A percentile compares a stretch with the other conserved stretches of the same genome.
Conservation (phyloP, 2,888 invertebrate genomes). For the Callinectes sapidus region DNA sequence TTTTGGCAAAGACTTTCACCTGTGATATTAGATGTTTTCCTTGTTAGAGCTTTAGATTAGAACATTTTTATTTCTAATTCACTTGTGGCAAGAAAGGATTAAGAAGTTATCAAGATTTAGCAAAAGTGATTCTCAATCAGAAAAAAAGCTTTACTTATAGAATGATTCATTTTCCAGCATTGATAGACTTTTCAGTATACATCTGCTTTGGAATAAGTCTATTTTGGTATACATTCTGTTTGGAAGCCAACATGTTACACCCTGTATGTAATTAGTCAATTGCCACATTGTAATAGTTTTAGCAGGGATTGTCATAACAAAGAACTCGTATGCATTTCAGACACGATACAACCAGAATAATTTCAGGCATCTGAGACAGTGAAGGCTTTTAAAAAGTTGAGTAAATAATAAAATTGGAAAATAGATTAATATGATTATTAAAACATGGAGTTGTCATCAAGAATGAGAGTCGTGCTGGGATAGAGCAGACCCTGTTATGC, state of each 20-base stretch:
- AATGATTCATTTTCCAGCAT: background rate
- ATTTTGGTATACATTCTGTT: too few species aligned
- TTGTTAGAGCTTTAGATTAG: background rate
- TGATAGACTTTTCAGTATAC: background rate
- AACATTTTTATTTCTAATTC: background rate
- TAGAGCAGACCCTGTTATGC: background rate
- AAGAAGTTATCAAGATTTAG: background rate
- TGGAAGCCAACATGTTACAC: too few species aligned
- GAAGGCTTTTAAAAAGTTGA: too few species aligned
- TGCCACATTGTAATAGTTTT: background rate
- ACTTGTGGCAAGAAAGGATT: background rate
- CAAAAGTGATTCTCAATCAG: background rate
- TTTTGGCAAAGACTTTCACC: slow-evolving; percentile 8
- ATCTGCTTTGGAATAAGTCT: too few species aligned
- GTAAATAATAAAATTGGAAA: too few species aligned
- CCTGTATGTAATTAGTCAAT: background rate
- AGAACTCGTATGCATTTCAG: background rate
- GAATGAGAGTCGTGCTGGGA: background rate
- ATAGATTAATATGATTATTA: background rate
- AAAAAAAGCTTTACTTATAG: background rate
- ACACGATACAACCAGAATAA: background rate
- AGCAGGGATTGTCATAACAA: background rate
- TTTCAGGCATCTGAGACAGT: background rate
- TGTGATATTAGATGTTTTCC: background rate
- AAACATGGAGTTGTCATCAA: background rate